Base-by-base conservation (phyloP, 2,113 vertebrate species). In the Alces alces region DNA sequence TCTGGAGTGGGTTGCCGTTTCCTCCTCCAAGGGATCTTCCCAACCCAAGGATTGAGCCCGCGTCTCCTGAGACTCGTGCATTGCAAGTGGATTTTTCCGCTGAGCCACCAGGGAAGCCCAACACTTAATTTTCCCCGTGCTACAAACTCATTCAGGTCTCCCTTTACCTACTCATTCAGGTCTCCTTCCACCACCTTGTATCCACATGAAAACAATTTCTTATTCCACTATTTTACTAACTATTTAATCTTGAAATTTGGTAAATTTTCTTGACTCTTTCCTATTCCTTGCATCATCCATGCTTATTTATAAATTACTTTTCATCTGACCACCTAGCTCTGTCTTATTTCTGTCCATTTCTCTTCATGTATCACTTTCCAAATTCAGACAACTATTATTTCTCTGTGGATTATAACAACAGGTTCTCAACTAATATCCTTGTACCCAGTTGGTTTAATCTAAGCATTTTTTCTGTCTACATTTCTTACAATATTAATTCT, bases 11-110 rank as follows among this genome's bases (percentile, higher is more conserved):
- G 17, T 70, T 21, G n/a, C n/a, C 64, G 23, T 70, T 70, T 70
- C 17, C n/a, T 70, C n/a, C 36, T 36, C 17, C 9, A 70, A 2
- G 17, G 19, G n/a, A 70, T 70, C n/a, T 36, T 70, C 19, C 17
- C 19, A 70, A 70, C 1, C 64, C 64, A 70, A 70, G 9, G n/a
- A 70, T 4, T 70, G 19, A 70, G 10, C 9, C 64, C 0, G 0
- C 4, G 5, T 36, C 64, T 23, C 64, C 64, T 36, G 9, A 70
- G n/a, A 19, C 8, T 23, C n/a, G 17, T 70, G 64, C 64, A 70
- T 12, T 12, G n/a, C n/a, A 70, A 4, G n/a, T 1, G 0, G n/a
- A 36, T 36, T 70, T 70, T 36, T 70, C 64, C 17, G 6, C 1
- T 54, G 2, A 70, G n/a, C 64, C 64, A 36, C n/a, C 9, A 70